Conservation (phyloP, 2,113 vertebrate genomes). For the Nycticorax nycticorax region DNA sequence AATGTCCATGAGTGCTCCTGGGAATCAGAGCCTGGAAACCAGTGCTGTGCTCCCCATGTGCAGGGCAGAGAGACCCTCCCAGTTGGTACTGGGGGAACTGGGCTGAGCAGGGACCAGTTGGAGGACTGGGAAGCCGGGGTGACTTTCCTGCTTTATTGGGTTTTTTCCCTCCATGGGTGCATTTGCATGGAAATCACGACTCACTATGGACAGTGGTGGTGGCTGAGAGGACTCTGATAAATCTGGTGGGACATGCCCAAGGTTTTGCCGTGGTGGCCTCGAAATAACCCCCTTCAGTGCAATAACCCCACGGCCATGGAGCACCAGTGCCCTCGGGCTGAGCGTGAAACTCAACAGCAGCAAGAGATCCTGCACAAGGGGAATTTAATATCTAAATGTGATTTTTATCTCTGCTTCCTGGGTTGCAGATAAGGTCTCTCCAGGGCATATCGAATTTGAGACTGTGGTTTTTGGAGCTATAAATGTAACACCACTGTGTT, state of each 20-base stretch:
- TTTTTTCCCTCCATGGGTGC: background rate
- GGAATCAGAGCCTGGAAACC: background rate
- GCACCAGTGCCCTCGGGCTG: background rate
- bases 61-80: background rate
- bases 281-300: background rate
- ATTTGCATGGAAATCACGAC: background rate
- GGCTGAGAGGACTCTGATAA: background rate
- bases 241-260: background rate
- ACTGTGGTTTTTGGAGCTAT: constrained; percentile 31
- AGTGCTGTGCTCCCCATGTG: fast-evolving
- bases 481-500: constrained; percentile 14
- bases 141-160: background rate
- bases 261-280: background rate
- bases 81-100: background rate
- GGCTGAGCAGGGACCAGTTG: background rate
- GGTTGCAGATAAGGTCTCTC: constrained; percentile 26
- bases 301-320: fast-evolving
- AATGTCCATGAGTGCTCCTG: background rate
- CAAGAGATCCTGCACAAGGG: fast-evolving
- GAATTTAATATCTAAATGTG: background rate
- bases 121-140: background rate
- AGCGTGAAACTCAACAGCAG: fast-evolving
- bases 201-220: fast-evolving
- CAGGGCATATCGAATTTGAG: constrained; percentile 1
- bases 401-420: constrained; percentile 26